Percentiles rank a stretch among this genome's conserved stretches.
These are phyloP conservation scores for Yoshiicerus persimilis DNA, from an alignment of 1,140 invertebrate species.

Conservation along the genomic window DNA sequence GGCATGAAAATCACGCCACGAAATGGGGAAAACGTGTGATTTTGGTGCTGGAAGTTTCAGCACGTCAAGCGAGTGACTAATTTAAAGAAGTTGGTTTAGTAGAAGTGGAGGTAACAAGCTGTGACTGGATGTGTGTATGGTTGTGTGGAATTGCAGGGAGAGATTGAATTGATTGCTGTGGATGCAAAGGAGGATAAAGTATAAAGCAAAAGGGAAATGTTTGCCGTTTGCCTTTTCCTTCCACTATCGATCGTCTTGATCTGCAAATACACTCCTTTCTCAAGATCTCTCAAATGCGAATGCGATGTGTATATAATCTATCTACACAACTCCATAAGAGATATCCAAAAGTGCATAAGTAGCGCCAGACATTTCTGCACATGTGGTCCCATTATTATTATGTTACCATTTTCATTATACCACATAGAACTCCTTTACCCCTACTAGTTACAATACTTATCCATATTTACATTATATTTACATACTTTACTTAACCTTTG, in stretches of 20 bases:
- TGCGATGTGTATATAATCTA: background rate
- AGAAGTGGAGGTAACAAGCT: background rate
- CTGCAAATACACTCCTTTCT: background rate
- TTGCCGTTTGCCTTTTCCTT: constrained; percentile 19
- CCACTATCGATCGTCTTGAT: constrained; percentile 3
- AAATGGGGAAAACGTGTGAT: no score
- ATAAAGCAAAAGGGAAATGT: constrained; percentile 15
- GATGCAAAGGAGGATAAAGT: background rate
- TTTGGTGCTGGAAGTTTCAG: no score
- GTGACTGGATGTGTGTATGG: background rate
- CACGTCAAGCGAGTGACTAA: no score
- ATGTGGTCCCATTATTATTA: background rate
- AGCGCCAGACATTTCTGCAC: background rate
- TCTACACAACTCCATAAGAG: background rate
- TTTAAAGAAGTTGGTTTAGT: background rate
- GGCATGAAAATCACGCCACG: no score
- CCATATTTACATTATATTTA: no score
- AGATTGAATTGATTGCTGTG: background rate
- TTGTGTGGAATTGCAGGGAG: background rate
- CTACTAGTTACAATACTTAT: no score
- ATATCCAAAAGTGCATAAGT: background rate
- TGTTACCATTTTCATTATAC: background rate
- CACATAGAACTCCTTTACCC: no score
- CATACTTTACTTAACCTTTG: no score
- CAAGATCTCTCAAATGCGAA: background rate